Evolutionary conservation across 2,113 vertebrate species (phyloP), one percentile per base, ranked within the genome.

Genomic region (Mastomys natalensis): DNA sequence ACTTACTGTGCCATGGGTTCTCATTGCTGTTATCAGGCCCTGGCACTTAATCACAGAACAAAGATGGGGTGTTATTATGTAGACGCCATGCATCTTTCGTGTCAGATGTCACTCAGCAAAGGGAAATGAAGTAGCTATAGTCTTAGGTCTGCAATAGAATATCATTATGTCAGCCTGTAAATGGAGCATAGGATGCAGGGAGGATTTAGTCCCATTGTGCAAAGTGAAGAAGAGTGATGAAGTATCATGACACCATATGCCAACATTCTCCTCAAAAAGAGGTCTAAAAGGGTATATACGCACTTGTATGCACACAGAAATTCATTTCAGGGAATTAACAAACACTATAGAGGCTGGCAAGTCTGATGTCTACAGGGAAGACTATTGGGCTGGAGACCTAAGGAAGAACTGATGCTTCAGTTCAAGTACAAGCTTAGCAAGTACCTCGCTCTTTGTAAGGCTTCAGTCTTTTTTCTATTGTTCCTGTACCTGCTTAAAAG

Each of bases 1-100:
- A 24, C 1, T 0, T 1, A 5, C 77, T 21, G 15, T 24, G 1
- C 43, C 21, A 10, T 21, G 1, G 3, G 4, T 17, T 10, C 31
- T 13, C 48, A 15, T 22, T 13, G 19, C 4, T 6, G n/a, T 21
- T 9, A 43, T 26, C 40, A 31, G 26, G 37, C 3, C 48, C 45
- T 87, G 26, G 31, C 70, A 81, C 74, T 87, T 43, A 9, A 24
- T 21, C 17, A 90, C 87, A 60, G 29, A 72, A 70, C 43, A 77
- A 4, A 66, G 55, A 9, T 31, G 58, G 62, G 1, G 0, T 3
- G 13, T 48, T 81, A 84, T 77, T 19, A 34, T 6, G 31, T 68
- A 13, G 10, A 72, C 84, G 76, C 21, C 19, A 74, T 40, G 10
- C 22, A 45, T 51, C 43, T 17, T 76, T 7, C 62, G 0, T 62